These are phyloP conservation scores for Mesorhabditis sp. DNA, from an alignment of 2,888 invertebrate genomes.

Conservation along the genomic window DNA sequence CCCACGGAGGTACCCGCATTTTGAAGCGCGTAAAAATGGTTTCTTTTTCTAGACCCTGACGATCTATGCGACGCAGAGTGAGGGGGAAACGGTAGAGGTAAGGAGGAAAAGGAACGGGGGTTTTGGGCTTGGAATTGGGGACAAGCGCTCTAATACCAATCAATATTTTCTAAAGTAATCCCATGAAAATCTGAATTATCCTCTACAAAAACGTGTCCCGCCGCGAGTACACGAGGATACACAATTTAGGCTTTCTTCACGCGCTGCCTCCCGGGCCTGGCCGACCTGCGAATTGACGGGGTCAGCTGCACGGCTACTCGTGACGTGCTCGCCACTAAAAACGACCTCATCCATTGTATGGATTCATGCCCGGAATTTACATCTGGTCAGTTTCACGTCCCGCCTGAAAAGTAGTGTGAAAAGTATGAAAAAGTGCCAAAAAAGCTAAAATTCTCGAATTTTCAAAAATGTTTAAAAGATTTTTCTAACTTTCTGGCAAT, in stretches of 20 bases:
- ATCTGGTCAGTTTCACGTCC: background rate
- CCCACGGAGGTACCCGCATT: no score
- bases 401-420: no score
- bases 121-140: background rate
- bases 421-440: no score
- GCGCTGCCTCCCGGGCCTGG: background rate
- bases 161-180: no score
- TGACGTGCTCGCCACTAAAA: background rate
- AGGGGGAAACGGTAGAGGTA: conserved; percentile 1
- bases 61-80: background rate
- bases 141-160: no score
- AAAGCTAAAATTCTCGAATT: no score
- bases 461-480: no score
- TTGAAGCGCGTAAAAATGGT: no score
- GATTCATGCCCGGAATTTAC: background rate
- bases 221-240: no score
- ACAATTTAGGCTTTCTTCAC: background rate
- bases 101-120: background rate
- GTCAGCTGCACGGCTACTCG: background rate
- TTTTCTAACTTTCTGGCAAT: no score
- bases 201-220: no score
- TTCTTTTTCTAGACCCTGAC: background rate
- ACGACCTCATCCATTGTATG: background rate
- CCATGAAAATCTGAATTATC: no score
- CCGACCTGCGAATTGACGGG: background rate